Conservation (phyloP, 2,113 vertebrate genomes). For the Sorex fumeus region DNA sequence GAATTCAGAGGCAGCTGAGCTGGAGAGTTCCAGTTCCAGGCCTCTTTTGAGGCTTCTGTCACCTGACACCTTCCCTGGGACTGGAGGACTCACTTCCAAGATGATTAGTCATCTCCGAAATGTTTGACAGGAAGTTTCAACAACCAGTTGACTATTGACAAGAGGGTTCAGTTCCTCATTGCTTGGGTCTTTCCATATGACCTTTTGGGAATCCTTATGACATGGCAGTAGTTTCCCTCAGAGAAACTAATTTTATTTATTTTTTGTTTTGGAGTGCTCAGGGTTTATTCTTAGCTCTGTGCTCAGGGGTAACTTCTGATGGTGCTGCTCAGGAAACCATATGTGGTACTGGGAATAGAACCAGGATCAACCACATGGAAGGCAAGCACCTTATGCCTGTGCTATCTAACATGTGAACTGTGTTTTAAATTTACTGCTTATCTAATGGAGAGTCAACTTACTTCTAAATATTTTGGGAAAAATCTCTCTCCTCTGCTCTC, state of each 20-base stretch:
- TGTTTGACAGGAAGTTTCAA: background rate
- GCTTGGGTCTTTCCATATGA: background rate
- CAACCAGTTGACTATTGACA: background rate
- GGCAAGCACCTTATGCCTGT: too few species aligned
- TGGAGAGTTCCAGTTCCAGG: background rate
- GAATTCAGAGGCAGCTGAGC: background rate
- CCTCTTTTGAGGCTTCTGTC: background rate
- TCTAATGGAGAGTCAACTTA: background rate
- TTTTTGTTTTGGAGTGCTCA: too few species aligned
- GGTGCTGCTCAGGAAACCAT: too few species aligned
- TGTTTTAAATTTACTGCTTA: conserved; percentile 3
- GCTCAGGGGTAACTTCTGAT: too few species aligned
- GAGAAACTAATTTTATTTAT: background rate
- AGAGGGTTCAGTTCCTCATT: background rate
- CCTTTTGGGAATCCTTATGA: background rate
- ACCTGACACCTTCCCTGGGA: background rate
- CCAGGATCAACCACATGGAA: too few species aligned
- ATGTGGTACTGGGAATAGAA: too few species aligned
- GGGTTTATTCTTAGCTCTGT: too few species aligned
- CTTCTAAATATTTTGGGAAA: background rate
- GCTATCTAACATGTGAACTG: background rate
- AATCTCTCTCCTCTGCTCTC: background rate
- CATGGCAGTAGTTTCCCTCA: background rate
- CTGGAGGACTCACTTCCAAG: background rate
- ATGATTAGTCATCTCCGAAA: background rate